phyloP scores from a whole-genome alignment of 2,113 vertebrate species.

The Platysteira castanea region DNA sequence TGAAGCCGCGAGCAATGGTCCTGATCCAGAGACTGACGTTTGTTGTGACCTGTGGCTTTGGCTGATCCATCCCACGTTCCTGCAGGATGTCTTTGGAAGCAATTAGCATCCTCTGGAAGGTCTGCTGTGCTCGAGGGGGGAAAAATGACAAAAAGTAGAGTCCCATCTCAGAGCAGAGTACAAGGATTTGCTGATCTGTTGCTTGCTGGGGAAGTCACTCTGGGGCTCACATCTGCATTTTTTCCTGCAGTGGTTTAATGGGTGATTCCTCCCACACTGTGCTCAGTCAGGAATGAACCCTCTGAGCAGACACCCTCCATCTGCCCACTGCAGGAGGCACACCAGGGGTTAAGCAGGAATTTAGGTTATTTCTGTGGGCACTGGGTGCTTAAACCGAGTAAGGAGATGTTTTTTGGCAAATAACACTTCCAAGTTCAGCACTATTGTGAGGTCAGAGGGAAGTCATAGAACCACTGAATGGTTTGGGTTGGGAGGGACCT shows the following conservation, averaged over 20 bases:
- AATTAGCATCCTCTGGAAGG: background rate
- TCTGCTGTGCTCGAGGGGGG: background rate
- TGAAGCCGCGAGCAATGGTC: background rate
- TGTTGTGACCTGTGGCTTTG: background rate
- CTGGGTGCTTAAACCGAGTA: background rate
- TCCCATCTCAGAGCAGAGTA: background rate
- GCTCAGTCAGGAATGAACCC: background rate
- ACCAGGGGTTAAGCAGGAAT: background rate
- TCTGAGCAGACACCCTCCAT: background rate
- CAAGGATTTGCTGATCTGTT: rapidly evolving
- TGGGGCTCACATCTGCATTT: background rate
- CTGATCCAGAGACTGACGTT: rapidly evolving
- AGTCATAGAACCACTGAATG: background rate
- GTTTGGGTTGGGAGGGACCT: background rate
- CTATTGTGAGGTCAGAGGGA: background rate
- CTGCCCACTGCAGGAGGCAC: background rate
- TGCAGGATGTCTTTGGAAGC: background rate
- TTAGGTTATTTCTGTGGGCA: background rate
- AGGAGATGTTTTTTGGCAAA: background rate
- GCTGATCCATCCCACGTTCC: rapidly evolving
- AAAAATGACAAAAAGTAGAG: background rate
- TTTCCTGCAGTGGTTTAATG: background rate
- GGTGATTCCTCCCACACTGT: background rate
- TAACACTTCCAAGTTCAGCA: background rate
- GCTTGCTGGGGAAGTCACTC: background rate